Conservation (phyloP, 2,888 invertebrate genomes). For the Trachelus tabidus region DNA sequence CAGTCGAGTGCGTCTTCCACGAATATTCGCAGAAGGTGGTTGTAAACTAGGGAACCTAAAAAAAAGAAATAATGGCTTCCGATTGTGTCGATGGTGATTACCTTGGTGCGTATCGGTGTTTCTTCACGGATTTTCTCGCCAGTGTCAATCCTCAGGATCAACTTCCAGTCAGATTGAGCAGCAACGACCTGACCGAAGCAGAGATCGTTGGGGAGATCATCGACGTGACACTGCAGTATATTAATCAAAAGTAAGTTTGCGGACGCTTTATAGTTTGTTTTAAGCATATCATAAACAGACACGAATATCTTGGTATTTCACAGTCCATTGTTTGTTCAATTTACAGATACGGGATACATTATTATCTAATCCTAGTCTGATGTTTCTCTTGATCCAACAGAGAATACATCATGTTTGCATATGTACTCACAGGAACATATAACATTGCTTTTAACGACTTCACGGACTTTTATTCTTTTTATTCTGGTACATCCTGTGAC, state of each 20-base stretch:
- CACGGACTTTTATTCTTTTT: background rate
- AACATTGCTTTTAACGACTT: background rate
- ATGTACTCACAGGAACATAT: background rate
- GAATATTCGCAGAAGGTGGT: background rate
- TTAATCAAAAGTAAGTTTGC: constrained; percentile 78
- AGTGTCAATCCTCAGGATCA: constrained; percentile 79
- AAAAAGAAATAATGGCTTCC: constrained; percentile 41
- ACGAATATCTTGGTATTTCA: background rate
- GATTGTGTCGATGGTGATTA: constrained; percentile 71
- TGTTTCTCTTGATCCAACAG: no score
- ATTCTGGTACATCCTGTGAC: background rate
- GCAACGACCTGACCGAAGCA: constrained; percentile 75
- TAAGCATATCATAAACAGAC: background rate
- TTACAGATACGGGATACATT: background rate
- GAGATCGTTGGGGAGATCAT: constrained; percentile 82
- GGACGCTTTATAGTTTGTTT: background rate
- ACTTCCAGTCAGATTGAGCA: constrained; percentile 78
- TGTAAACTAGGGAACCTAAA: background rate
- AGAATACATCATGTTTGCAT: background rate
- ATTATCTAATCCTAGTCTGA: no score
- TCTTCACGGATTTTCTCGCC: constrained; percentile 78
- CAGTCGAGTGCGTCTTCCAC: no score
- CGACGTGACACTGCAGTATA: constrained; percentile 81
- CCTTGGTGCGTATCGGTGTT: constrained; percentile 76
- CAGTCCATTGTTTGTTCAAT: background rate